Evolutionary conservation across 2,888 invertebrate species (phyloP).

Genomic region (Mactromeris polynyma): DNA sequence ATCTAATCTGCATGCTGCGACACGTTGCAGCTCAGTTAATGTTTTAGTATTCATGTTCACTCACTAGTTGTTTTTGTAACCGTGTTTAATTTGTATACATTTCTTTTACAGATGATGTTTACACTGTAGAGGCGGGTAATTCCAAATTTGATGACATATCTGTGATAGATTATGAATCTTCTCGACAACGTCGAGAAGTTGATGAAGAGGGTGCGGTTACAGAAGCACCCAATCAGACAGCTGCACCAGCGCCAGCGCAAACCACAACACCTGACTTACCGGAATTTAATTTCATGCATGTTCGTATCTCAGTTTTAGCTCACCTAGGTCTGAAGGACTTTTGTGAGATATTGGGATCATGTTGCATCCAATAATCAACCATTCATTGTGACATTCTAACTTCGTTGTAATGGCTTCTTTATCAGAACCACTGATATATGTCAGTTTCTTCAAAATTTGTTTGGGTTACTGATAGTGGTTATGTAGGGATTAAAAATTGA

Average conservation of each 20-base stretch:
- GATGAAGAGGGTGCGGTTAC: background rate
- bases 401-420: too few species aligned
- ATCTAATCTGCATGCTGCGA: too few species aligned
- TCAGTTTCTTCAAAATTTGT: too few species aligned
- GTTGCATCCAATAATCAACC: too few species aligned
- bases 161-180: slow-evolving; percentile 56
- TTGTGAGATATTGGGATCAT: too few species aligned
- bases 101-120: slow-evolving; percentile 37
- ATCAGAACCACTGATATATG: too few species aligned
- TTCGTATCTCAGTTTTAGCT: slow-evolving; percentile 6
- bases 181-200: slow-evolving; percentile 50
- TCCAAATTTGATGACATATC: slow-evolving; percentile 46
- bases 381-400: too few species aligned
- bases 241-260: background rate
- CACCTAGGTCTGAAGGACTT: too few species aligned
- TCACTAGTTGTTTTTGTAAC: too few species aligned
- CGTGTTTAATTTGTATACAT: background rate
- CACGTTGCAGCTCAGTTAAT: background rate
- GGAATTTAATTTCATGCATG: slow-evolving; percentile 22
- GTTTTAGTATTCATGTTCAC: background rate
- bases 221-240: background rate
- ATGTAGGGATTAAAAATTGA: too few species aligned
- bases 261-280: slow-evolving; percentile 18
- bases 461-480: too few species aligned
- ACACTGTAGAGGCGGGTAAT: background rate